phyloP scores from a whole-genome alignment of 2,797 vertebrate genomes.

The Helarctos malayanus region DNA sequence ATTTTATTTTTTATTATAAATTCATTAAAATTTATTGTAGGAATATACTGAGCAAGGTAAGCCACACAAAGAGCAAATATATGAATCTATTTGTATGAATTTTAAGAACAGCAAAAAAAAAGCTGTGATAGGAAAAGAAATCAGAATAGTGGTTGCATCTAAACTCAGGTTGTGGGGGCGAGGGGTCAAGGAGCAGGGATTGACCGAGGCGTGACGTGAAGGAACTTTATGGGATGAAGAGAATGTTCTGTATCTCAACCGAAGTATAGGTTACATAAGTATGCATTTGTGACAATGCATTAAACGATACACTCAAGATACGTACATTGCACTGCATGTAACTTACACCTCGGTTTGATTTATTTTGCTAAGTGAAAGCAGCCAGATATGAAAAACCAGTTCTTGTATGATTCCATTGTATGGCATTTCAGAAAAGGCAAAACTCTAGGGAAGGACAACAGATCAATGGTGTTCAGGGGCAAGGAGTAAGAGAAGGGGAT shows the following conservation, averaged over 20 bases:
- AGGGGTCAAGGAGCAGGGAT: not conserved
- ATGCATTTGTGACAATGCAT: not conserved
- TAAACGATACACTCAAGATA: no score
- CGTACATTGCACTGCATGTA: not conserved
- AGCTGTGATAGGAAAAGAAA: not conserved
- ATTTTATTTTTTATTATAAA: not conserved
- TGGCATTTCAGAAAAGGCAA: not conserved
- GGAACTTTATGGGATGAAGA: not conserved
- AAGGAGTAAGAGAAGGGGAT: not conserved
- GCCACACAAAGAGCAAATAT: not conserved
- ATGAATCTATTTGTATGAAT: not conserved
- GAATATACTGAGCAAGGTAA: slow-evolving; percentile 9
- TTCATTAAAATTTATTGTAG: not conserved
- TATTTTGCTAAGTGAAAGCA: not conserved
- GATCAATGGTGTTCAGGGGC: not conserved
- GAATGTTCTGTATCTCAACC: not conserved
- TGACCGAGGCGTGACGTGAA: not conserved
- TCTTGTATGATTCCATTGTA: not conserved
- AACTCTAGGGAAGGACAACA: not conserved
- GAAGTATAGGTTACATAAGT: not conserved
- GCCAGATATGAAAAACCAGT: not conserved
- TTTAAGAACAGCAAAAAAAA: not conserved
- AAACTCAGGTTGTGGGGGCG: not conserved
- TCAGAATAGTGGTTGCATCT: not conserved
- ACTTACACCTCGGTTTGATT: not conserved